phyloP scores from a whole-genome alignment of 2,113 vertebrate genomes.

The Silurus asotus region DNA sequence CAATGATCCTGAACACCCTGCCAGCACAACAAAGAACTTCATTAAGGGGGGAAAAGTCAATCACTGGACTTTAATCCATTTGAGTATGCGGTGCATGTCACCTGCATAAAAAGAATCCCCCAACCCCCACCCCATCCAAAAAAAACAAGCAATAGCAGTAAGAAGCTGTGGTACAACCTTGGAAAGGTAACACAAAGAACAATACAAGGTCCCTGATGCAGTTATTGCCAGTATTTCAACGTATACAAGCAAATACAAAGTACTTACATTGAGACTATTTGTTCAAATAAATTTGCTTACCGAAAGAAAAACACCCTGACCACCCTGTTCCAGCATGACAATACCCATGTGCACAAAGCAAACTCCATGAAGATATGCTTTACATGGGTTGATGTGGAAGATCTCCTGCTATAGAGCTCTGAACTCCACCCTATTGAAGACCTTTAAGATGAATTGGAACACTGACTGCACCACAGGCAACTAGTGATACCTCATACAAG shows the following conservation, averaged over 20 bases:
- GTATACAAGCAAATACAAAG: neutral
- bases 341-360: too few relatives aligned
- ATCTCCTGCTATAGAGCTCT: too few relatives aligned
- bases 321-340: too few relatives aligned
- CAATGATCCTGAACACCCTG: neutral
- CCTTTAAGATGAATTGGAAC: too few relatives aligned
- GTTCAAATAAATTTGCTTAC: neutral
- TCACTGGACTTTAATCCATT: neutral
- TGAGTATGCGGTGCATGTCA: neutral
- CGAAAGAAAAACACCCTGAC: neutral
- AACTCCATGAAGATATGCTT: too few relatives aligned
- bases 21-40: neutral
- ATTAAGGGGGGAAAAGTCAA: neutral
- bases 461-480: too few relatives aligned
- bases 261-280: neutral
- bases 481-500: too few relatives aligned
- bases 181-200: neutral
- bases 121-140: neutral
- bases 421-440: too few relatives aligned
- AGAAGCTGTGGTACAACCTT: neutral
- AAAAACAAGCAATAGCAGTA: neutral
- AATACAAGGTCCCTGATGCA: neutral
- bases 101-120: neutral
- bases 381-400: too few relatives aligned
- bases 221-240: neutral